Evolutionary conservation across 2,888 invertebrate genomes (phyloP).

Genomic region (Pantelozetes paolii): DNA sequence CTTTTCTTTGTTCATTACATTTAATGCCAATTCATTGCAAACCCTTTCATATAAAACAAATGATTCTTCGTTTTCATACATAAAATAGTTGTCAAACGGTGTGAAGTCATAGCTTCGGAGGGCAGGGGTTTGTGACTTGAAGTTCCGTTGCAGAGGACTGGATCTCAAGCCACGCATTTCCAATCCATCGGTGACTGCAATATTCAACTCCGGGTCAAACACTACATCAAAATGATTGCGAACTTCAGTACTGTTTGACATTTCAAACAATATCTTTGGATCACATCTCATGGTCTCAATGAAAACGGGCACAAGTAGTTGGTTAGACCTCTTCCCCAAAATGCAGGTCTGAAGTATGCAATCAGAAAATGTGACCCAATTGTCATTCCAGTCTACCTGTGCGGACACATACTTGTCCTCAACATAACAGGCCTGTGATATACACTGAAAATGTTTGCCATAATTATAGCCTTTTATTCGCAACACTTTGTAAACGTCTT

Average conservation of each 20-base stretch:
- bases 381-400: slow-evolving; percentile 73
- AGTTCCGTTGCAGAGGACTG: slow-evolving; percentile 53
- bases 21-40: background rate
- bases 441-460: slow-evolving; percentile 72
- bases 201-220: slow-evolving; percentile 54
- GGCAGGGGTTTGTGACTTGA: background rate
- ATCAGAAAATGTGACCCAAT: slow-evolving; percentile 94
- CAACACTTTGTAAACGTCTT: slow-evolving; percentile 79
- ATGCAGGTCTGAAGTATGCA: slow-evolving; percentile 76
- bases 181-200: slow-evolving; percentile 68
- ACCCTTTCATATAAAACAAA: background rate
- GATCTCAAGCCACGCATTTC: slow-evolving; percentile 86
- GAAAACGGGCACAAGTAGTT: slow-evolving; percentile 53
- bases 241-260: too few species aligned
- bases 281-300: slow-evolving; percentile 47
- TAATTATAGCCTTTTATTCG: slow-evolving; percentile 81
- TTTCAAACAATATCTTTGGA: slow-evolving; percentile 1
- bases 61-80: background rate
- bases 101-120: background rate
- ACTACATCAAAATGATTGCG: background rate
- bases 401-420: slow-evolving; percentile 67
- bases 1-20: background rate
- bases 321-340: slow-evolving; percentile 46
- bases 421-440: slow-evolving; percentile 71
- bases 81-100: background rate